Base-by-base conservation (phyloP, 2,797 vertebrate species). In the Australoheros facetus region DNA sequence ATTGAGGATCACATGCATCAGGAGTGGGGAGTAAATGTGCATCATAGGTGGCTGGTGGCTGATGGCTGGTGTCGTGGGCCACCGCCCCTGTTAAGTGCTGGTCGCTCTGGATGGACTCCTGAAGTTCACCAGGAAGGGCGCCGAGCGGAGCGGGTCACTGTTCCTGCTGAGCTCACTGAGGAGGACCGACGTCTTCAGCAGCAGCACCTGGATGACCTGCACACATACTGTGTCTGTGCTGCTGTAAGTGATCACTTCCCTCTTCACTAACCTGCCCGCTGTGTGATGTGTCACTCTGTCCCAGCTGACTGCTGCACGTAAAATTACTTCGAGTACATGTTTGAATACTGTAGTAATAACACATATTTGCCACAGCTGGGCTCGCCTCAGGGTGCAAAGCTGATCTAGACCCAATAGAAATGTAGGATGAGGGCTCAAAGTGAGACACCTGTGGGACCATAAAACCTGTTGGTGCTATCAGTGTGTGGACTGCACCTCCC, bases 271-370 rank as follows among this genome's bases (percentile, higher is more conserved):
- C 21, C 21, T 64, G 37, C 37, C 42, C 3, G 14, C 28, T 4
- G 28, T 30, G 28, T 30, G 28, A 30, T 30, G 28, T 64, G 6
- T 42, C n/a, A 14, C 39, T 64, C n/a, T 23, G 13, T 23, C 37
- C 59, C 23, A 42, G 13, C 21, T 64, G 42, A 26, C 37, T 64
- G 37, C 37, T 42, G 39, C 39, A 12, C 39, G 4, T 62, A 37
- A 60, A 60, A 60, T 6, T 39, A 39, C 58, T 60, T n/a, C 16
- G 7, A 1, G 34, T 42, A 9, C n/a, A 42, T 9, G 34, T 42
- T 62, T 62, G 13, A 62, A 39, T 62, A 62, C 7, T 62, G 59
- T n/a, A 42, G 59, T 62, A 62, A 62, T 62, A 62, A 42, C n/a
- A 62, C 1, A 0, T 23, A 39, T 62, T 62, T 62, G n/a, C 23